A percentile compares a stretch with the other conserved stretches of the same genome.
Evolutionary conservation across 2,888 invertebrate species (phyloP).

Genomic region (Sinhomidia bicolor): DNA sequence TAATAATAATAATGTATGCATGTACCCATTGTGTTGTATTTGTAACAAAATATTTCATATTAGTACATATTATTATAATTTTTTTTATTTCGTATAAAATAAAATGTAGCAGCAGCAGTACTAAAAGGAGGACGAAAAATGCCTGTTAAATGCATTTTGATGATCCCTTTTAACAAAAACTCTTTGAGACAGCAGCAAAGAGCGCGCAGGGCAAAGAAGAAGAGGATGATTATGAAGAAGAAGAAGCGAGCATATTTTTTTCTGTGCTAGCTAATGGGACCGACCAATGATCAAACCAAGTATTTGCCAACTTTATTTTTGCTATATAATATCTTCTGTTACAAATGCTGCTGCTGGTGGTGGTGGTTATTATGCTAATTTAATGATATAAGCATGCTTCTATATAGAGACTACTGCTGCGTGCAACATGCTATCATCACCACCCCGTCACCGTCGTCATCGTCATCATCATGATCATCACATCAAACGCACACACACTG

Average conservation of each 20-base stretch:
- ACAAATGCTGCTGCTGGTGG: neutral
- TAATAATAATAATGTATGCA: neutral
- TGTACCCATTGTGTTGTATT: neutral
- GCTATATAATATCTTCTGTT: neutral
- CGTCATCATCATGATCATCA: no score
- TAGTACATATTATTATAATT: neutral
- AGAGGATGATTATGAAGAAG: no score
- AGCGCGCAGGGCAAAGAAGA: neutral
- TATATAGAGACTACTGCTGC: neutral
- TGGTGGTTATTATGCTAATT: constrained; percentile 46
- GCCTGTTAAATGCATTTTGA: constrained; percentile 60
- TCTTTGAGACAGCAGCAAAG: neutral
- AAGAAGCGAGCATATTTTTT: no score
- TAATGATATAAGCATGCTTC: constrained; percentile 31
- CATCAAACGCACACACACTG: constrained; percentile 26
- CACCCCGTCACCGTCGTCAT: no score
- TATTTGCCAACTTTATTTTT: neutral
- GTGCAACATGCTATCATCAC: constrained; percentile 53
- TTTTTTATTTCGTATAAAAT: neutral
- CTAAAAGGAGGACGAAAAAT: constrained; percentile 18
- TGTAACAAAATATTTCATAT: neutral
- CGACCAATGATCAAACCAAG: no score
- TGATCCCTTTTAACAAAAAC: constrained; percentile 42
- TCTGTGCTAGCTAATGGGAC: constrained; percentile 60
- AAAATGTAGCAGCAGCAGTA: no score